A percentile compares a stretch with the other conserved stretches of the same genome.
Evolutionary conservation across 2,888 invertebrate genomes (phyloP).

Genomic region (Stictocephala bisonia): DNA sequence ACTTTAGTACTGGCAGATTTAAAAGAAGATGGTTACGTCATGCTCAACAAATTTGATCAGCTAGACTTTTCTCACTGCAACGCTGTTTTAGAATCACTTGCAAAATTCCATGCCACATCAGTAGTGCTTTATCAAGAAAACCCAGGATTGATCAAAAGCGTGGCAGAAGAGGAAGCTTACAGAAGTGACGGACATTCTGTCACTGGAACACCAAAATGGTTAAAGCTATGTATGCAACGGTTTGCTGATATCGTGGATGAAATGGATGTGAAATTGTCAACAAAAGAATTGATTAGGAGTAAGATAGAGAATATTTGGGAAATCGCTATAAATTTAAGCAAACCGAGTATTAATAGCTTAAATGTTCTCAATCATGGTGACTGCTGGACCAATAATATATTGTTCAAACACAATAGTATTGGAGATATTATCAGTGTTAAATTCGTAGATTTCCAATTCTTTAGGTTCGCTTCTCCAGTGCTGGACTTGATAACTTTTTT

Average conservation of each 20-base stretch:
- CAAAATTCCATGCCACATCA: slow-evolving; percentile 43
- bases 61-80: slow-evolving; percentile 42
- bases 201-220: too few species aligned
- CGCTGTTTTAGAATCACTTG: slow-evolving; percentile 22
- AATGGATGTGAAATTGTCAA: neutral
- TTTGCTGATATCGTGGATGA: neutral
- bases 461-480: slow-evolving; percentile 45
- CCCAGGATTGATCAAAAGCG: neutral
- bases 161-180: slow-evolving; percentile 25
- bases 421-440: slow-evolving; percentile 33
- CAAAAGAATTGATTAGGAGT: neutral
- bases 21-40: slow-evolving; percentile 27
- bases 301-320: slow-evolving; percentile 15
- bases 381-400: slow-evolving; percentile 50
- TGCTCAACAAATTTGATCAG: slow-evolving; percentile 20
- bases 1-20: slow-evolving; percentile 33
- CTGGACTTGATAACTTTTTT: slow-evolving; percentile 48
- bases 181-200: neutral
- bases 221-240: neutral
- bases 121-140: slow-evolving; percentile 14
- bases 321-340: neutral
- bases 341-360: slow-evolving; percentile 6
- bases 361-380: slow-evolving; percentile 49
- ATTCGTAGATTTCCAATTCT: slow-evolving; percentile 48
- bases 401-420: slow-evolving; percentile 48